Evolutionary conservation across 1,140 invertebrate species (phyloP).

Genomic region (Teleogryllus occipitalis): DNA sequence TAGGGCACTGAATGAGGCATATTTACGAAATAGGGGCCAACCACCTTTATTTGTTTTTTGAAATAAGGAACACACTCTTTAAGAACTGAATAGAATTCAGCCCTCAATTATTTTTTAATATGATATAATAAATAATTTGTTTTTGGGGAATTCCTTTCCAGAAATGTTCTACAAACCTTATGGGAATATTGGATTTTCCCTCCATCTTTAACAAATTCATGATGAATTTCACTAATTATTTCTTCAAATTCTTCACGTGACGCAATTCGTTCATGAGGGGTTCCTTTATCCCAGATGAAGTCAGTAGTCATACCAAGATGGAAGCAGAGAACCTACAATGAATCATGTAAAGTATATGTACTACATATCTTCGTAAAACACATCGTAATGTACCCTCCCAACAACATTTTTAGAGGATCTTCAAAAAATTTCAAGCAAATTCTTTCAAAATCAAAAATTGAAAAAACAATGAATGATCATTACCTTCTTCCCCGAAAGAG

Average conservation of each 20-base stretch:
- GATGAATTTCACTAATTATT: conserved; percentile 37
- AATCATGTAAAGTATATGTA: too few species aligned
- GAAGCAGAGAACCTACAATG: conserved; percentile 39
- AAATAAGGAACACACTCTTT: too few species aligned
- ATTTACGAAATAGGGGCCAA: too few species aligned
- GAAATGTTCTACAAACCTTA: conserved; percentile 31
- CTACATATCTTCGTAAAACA: too few species aligned
- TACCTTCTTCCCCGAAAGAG: conserved; percentile 28
- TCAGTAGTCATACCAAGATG: conserved; percentile 41
- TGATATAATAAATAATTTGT: too few species aligned
- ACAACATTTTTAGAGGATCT: too few species aligned
- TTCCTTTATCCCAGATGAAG: conserved; percentile 39
- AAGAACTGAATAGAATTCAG: too few species aligned
- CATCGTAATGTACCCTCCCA: too few species aligned
- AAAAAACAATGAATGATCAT: neutral
- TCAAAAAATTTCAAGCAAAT: neutral
- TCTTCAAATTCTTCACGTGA: conserved; percentile 32
- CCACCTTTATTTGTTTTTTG: too few species aligned
- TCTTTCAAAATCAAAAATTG: neutral
- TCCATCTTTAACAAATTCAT: conserved; percentile 40
- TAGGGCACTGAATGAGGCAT: too few species aligned
- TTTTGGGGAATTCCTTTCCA: too few species aligned
- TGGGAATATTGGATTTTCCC: conserved; percentile 38
- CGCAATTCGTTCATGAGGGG: conserved; percentile 31
- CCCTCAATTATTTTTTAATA: too few species aligned